A percentile compares a stretch with the other conserved stretches of the same genome.
phyloP scores from a whole-genome alignment of 2,797 vertebrate species.

The Capromys pilorides region DNA sequence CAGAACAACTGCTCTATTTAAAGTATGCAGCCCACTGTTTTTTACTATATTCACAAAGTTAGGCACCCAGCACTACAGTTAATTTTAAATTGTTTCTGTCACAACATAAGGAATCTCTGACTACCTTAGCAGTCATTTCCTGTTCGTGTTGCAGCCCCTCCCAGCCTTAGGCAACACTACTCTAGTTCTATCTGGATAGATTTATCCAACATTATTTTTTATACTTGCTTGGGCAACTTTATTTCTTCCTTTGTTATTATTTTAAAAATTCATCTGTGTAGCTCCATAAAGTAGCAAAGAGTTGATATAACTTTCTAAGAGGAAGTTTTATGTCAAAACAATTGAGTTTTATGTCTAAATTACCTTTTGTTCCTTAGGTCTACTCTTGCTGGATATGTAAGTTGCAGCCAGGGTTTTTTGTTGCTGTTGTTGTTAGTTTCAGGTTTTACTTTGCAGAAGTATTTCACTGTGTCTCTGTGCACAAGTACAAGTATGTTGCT shows the following conservation, averaged over 20 bases:
- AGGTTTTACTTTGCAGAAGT: not conserved
- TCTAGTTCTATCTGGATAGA: not conserved
- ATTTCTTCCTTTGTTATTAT: not conserved
- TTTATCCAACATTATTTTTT: not conserved
- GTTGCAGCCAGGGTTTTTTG: not conserved
- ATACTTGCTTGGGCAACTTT: not conserved
- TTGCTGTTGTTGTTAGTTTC: not conserved
- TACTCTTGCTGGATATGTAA: not conserved
- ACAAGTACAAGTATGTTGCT: not conserved
- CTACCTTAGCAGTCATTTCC: too few relatives aligned
- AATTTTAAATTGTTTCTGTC: not conserved
- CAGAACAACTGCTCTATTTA: not conserved
- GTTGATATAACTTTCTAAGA: not conserved
- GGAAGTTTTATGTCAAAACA: too few relatives aligned
- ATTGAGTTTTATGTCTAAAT: not conserved
- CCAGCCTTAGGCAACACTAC: not conserved
- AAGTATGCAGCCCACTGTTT: not conserved
- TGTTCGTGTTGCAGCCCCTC: fast-evolving
- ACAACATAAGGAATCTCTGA: fast-evolving
- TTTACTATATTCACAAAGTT: not conserved
- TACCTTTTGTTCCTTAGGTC: not conserved
- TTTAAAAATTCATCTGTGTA: not conserved
- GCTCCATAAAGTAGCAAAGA: not conserved
- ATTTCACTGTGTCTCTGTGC: not conserved
- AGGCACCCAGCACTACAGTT: not conserved